Evolutionary conservation across 2,113 vertebrate species (phyloP).

Genomic region (Regulus satrapa): DNA sequence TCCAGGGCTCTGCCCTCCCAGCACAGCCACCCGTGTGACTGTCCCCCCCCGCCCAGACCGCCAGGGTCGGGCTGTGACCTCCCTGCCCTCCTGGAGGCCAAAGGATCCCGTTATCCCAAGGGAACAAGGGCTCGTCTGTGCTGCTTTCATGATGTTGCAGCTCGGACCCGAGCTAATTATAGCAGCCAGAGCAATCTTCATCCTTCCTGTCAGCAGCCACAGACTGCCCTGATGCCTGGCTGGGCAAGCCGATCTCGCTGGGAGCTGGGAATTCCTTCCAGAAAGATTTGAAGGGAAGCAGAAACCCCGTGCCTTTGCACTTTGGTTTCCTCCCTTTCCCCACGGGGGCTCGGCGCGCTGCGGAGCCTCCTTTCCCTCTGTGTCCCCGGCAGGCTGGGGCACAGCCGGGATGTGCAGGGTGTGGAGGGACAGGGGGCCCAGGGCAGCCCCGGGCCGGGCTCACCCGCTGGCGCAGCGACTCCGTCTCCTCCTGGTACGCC

Average conservation of each 20-base stretch:
- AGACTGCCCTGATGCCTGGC: neutral
- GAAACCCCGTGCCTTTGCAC: neutral
- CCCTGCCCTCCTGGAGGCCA: neutral
- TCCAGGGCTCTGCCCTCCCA: neutral
- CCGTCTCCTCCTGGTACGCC: constrained; percentile 89
- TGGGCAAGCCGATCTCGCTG: neutral
- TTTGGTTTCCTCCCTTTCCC: neutral
- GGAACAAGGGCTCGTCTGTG: neutral
- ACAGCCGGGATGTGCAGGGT: neutral
- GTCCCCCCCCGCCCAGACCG: neutral
- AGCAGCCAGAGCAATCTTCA: neutral
- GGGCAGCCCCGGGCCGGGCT: neutral
- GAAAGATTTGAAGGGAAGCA: neutral
- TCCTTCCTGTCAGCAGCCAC: neutral
- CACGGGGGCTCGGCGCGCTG: neutral
- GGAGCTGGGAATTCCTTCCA: neutral
- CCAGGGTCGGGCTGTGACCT: neutral
- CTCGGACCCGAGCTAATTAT: neutral
- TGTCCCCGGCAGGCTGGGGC: neutral
- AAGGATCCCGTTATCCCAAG: neutral
- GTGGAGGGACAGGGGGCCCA: neutral
- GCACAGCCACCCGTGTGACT: neutral
- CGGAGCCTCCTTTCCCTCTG: too few species aligned
- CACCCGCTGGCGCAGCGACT: constrained; percentile 86
- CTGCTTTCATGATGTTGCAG: neutral